Conservation (phyloP, 1,140 invertebrate species). For the Paralvinella palmiformis region DNA sequence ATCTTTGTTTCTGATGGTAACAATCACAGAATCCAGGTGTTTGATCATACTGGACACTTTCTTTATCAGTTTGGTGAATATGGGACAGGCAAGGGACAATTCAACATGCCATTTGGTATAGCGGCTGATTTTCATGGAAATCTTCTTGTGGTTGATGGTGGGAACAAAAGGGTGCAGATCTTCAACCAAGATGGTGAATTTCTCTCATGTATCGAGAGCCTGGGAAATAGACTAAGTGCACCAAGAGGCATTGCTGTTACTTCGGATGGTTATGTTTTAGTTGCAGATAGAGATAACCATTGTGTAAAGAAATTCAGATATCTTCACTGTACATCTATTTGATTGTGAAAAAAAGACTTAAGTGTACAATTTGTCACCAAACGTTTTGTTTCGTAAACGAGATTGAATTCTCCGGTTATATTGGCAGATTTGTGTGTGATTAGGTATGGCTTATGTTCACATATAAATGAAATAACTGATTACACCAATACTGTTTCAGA, state of each 20-base stretch:
- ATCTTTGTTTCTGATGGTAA: constrained; percentile 37
- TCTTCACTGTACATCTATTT: constrained; percentile 5
- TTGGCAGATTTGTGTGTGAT: no score
- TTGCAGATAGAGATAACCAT: constrained; percentile 23
- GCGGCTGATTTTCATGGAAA: constrained; percentile 25
- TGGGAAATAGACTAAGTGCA: constrained; percentile 13
- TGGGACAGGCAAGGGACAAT: constrained; percentile 20
- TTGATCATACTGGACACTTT: constrained; percentile 49
- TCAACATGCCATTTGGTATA: constrained; percentile 21
- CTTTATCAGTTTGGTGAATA: constrained; percentile 18
- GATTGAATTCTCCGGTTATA: no score
- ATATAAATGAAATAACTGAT: no score
- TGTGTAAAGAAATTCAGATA: constrained; percentile 23
- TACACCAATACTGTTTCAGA: no score
- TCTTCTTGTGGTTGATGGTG: constrained; percentile 20
- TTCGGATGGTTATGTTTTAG: constrained; percentile 18
- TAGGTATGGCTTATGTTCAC: no score
- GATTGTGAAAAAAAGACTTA: no score
- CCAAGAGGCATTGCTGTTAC: constrained; percentile 22
- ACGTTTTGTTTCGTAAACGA: no score
- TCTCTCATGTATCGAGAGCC: constrained; percentile 19
- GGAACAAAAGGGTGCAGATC: constrained; percentile 27
- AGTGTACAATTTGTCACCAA: no score
- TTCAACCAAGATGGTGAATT: constrained; percentile 21
- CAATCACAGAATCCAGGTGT: constrained; percentile 54